Base-by-base conservation (phyloP, 2,888 invertebrate species). In the Eulithis prunata region DNA sequence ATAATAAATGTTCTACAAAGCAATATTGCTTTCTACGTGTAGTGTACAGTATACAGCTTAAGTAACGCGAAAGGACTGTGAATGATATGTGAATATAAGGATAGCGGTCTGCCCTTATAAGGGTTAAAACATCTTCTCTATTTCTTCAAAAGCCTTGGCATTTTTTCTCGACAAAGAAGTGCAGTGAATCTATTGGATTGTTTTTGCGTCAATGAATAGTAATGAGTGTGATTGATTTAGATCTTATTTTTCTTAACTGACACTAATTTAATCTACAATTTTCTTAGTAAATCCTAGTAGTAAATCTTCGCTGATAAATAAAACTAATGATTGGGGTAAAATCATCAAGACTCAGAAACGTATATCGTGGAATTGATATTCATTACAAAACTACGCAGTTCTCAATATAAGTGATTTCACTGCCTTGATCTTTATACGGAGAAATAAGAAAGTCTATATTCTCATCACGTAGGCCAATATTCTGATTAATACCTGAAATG, bases 51-150 rank as follows among this genome's bases (percentile, higher is more conserved):
- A 59, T 58, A 6, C n/a, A 47, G 46, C 41, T 6, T 57, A 13
- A 47, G n/a, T 13, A 14, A 66, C 70, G 64, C 72, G 75, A 75
- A 77, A 80, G 77, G 78, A 74, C 53, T 64, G 49, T 51, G 49
- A n/a, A n/a, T n/a, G n/a, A n/a, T n/a, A 55, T 64, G 49, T 51
- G 52, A 55, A 67, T 52, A 57, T 62, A 70, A 61, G 69, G 66
- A 72, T 71, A 68, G 69, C 66, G 43, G 66, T 61, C 59, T 68
- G 60, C 28, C 71, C 71, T 59, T 70, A 57, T 71, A 62, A 54
- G 66, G 62, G 38, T 52, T 56, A 66, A 74, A 71, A 59, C 69
- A 74, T 71, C 74, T 64, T 72, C 70, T 69, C 71, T 69, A 74
- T 72, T 74, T 72, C 74, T 72, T 72, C 70, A 70, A 61, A 64